These are phyloP conservation scores for Calameuta pallipes DNA, from an alignment of 2,888 invertebrate genomes.

Conservation along the genomic window DNA sequence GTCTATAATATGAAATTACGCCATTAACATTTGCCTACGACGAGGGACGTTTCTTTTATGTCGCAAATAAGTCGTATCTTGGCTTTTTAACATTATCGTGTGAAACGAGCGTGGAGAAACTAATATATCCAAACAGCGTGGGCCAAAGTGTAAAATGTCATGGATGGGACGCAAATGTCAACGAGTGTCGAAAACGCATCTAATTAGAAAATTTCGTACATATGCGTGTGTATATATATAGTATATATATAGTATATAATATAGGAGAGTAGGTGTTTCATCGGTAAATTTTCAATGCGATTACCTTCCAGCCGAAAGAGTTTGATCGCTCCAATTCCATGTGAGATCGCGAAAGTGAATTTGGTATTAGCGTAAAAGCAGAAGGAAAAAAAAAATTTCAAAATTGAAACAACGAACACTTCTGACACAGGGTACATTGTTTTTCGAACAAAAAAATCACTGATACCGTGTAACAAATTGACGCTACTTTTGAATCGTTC, in stretches of 20 bases:
- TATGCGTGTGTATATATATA: background rate
- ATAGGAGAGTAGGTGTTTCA: background rate
- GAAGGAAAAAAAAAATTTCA: background rate
- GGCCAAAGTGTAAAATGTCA: background rate
- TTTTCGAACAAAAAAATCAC: background rate
- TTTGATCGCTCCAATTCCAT: background rate
- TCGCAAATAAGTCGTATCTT: background rate
- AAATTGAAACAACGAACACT: background rate
- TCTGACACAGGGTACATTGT: background rate
- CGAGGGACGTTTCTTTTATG: background rate
- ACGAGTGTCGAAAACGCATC: background rate
- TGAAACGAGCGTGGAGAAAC: background rate
- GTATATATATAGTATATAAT: too few species aligned
- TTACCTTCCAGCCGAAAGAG: background rate
- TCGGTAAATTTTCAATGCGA: background rate
- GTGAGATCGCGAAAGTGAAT: background rate
- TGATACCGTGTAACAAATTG: slow-evolving; percentile 7
- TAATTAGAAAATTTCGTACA: background rate
- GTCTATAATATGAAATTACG: background rate
- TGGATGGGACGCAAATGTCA: background rate
- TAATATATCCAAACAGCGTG: background rate
- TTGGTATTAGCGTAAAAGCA: too few species aligned
- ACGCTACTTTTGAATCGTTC: background rate
- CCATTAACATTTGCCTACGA: background rate
- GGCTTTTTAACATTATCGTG: background rate